Base-by-base conservation (phyloP, 2,113 vertebrate species). In the Scomber colias region DNA sequence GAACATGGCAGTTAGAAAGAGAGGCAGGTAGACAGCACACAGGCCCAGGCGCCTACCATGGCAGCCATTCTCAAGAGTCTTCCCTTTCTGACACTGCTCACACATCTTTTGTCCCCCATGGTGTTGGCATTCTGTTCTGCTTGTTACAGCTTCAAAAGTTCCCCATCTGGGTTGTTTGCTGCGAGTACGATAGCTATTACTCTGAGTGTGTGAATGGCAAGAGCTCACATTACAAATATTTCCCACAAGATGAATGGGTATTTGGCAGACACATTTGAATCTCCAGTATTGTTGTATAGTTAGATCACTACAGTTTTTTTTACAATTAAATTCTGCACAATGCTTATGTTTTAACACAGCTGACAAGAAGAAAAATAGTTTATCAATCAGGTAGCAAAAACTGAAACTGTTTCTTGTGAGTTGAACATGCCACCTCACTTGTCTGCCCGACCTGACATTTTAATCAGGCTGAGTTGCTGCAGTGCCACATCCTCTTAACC, bases 381-480 rank as follows among this genome's bases (percentile, higher is more conserved):
- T 81, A n/a, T 17, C 17, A 57, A 27, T 65, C 40, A 27, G 11
- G 67, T 24, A 45, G 24, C 44, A 49, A 46, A 21, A 46, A 27
- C 46, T n/a, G 27, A 16, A 45, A 44, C 75, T 84, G 72, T 77
- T 79, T 64, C 68, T 40, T 16, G 30, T 30, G 68, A 84, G 71
- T 66, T 76, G 64, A 76, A 79, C 63, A 67, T 81, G 81, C 73
- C 90, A 57, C 87, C 66, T 86, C 59, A 44, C 44, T 67, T 53
- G 78, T 84, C 83, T 56, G 79, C 68, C 73, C 72, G 64, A 92
- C 86, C 86, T 92, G 89, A 92, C 83, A 62, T 89, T 91, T 92
- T 93, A 92, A 90, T 93, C 92, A 93, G 88, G 68, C 84, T 89
- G 89, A 89, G 91, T 90, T 84, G 88, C 79, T 84, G 89, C 86